phyloP scores from a whole-genome alignment of 1,140 invertebrate species.

The Pseudomyrmex cubaensis region DNA sequence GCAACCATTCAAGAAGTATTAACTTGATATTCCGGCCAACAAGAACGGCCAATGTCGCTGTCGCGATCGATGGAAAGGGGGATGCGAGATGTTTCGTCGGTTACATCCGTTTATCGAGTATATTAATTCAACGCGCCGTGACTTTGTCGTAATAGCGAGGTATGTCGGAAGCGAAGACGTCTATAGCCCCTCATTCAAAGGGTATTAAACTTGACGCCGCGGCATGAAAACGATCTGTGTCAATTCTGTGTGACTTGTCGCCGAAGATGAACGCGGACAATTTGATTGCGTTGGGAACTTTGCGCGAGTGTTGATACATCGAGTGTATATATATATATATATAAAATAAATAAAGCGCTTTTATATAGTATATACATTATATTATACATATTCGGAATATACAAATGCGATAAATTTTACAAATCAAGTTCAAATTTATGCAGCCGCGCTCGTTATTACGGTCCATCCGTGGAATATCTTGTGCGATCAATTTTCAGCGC shows the following conservation, averaged over 20 bases:
- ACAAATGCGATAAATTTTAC: conserved; percentile 1
- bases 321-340: no score
- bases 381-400: no score
- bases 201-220: not conserved
- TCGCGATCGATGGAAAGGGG: not conserved
- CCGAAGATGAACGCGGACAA: no score
- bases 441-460: not conserved
- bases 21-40: conserved; percentile 34
- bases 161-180: conserved; percentile 1
- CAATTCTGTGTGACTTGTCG: not conserved
- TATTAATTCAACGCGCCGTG: conserved; percentile 17
- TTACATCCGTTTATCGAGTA: conserved; percentile 41
- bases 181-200: conserved; percentile 11
- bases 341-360: no score
- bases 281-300: no score
- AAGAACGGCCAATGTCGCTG: conserved; percentile 37
- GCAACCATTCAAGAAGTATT: conserved; percentile 42
- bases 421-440: not conserved
- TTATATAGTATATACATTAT: no score
- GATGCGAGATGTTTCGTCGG: not conserved
- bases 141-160: not conserved
- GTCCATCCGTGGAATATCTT: not conserved
- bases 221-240: conserved; percentile 12
- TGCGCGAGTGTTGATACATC: no score
- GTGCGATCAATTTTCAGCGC: conserved; percentile 39